A percentile compares a stretch with the other conserved stretches of the same genome.
phyloP scores from a whole-genome alignment of 1,140 invertebrate species.

The Trichonephila clavipes region DNA sequence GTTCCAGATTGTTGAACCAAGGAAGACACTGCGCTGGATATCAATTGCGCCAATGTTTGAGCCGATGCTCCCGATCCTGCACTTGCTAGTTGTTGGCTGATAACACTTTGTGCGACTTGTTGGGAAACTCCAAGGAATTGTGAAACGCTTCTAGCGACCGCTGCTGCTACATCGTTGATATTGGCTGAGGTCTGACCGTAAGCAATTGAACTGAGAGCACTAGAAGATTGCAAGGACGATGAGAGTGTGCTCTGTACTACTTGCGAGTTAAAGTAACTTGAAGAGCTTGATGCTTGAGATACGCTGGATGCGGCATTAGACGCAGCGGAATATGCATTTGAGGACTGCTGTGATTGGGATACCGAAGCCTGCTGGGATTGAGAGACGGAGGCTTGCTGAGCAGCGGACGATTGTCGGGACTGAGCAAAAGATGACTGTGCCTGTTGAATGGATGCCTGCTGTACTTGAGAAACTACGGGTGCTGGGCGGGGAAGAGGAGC shows the following conservation, averaged over 20 bases:
- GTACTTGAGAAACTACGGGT: neutral
- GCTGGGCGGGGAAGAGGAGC: neutral
- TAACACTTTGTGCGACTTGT: neutral
- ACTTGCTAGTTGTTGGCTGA: conserved; percentile 16
- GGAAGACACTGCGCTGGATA: neutral
- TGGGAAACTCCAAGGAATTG: neutral
- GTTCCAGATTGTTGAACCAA: neutral
- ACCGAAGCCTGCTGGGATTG: neutral
- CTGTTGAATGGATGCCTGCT: neutral
- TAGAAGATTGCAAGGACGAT: neutral
- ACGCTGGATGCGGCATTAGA: neutral
- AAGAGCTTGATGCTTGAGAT: neutral
- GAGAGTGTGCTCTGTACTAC: neutral
- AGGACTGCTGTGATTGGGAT: neutral
- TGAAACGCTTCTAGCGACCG: neutral
- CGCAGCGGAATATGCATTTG: neutral
- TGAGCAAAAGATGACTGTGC: neutral
- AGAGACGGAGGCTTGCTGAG: neutral
- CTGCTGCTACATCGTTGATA: neutral
- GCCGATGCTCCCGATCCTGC: neutral
- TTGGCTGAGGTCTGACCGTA: neutral
- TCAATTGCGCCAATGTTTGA: neutral
- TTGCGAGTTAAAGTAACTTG: conserved; percentile 8
- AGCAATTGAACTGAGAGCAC: neutral
- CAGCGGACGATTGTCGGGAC: neutral